phyloP scores from a whole-genome alignment of 2,797 vertebrate species.

The Neoniphon sammara region DNA sequence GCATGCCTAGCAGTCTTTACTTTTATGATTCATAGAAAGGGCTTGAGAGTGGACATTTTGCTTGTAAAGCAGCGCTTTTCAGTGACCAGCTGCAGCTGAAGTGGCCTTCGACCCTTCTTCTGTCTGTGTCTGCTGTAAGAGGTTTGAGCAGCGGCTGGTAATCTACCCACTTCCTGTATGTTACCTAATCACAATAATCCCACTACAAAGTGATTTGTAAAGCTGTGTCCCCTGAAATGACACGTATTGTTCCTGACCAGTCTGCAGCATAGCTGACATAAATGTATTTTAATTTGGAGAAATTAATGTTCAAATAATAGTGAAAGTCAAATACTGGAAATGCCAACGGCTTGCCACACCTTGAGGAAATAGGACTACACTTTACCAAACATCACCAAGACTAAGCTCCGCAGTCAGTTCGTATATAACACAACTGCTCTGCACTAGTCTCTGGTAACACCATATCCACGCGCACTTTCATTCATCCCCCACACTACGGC shows the following conservation, averaged over 20 bases:
- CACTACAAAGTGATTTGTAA: constrained; percentile 40
- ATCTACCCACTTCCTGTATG: constrained; percentile 60
- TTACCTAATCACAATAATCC: constrained; percentile 55
- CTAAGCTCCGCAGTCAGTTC: not conserved
- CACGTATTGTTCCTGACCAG: not conserved
- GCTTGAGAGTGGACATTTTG: constrained; percentile 44
- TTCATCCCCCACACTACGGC: constrained; percentile 45
- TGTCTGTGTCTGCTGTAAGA: constrained; percentile 32
- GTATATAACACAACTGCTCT: constrained; percentile 6
- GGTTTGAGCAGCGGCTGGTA: constrained; percentile 57
- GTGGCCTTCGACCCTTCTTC: constrained; percentile 67
- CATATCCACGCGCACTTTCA: constrained; percentile 37
- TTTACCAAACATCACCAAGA: not conserved
- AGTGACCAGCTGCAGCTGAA: constrained; percentile 74
- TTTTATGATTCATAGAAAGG: constrained; percentile 43
- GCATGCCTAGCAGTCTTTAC: constrained; percentile 37
- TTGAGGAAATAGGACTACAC: no score
- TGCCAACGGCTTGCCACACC: no score
- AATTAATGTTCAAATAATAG: no score
- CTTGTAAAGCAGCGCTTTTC: constrained; percentile 62
- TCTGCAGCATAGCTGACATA: not conserved
- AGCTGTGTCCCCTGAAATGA: constrained; percentile 2
- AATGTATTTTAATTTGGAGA: not conserved
- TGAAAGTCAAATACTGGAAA: no score
- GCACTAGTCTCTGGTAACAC: constrained; percentile 21